phyloP scores from a whole-genome alignment of 2,113 vertebrate genomes.

The Naja naja region DNA sequence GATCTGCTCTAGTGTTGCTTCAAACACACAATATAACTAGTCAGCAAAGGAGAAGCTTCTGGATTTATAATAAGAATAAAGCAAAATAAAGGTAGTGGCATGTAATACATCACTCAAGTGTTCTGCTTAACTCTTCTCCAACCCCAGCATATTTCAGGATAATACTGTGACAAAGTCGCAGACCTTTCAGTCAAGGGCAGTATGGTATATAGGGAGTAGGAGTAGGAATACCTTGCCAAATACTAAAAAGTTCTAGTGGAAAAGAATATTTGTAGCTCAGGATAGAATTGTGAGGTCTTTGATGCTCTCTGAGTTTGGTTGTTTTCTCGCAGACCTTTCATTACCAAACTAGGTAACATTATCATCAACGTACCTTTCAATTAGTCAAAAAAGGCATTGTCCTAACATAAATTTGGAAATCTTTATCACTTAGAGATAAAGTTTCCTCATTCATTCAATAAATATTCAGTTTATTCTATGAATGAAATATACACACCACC shows the following conservation, averaged over 20 bases:
- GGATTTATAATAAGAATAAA: conserved; percentile 58
- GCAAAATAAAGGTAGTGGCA: conserved; percentile 54
- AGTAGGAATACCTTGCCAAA: background rate
- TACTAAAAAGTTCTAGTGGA: background rate
- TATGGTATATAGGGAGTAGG: background rate
- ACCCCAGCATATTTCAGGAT: conserved; percentile 22
- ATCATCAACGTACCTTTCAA: background rate
- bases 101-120: conserved; percentile 33
- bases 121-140: conserved; percentile 41
- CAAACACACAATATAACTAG: conserved; percentile 49
- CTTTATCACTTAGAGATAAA: background rate
- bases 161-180: background rate
- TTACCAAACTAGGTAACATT: background rate
- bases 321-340: background rate
- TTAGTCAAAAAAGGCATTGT: background rate
- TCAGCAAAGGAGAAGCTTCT: conserved; percentile 47
- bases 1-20: conserved; percentile 45
- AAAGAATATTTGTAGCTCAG: background rate
- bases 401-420: background rate
- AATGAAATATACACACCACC: background rate
- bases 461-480: background rate
- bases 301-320: background rate
- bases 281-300: background rate
- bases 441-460: background rate
- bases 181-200: background rate